A percentile compares a stretch with the other conserved stretches of the same genome.
Evolutionary conservation across 1,140 invertebrate species (phyloP).

Genomic region (Drosophila lowei): DNA sequence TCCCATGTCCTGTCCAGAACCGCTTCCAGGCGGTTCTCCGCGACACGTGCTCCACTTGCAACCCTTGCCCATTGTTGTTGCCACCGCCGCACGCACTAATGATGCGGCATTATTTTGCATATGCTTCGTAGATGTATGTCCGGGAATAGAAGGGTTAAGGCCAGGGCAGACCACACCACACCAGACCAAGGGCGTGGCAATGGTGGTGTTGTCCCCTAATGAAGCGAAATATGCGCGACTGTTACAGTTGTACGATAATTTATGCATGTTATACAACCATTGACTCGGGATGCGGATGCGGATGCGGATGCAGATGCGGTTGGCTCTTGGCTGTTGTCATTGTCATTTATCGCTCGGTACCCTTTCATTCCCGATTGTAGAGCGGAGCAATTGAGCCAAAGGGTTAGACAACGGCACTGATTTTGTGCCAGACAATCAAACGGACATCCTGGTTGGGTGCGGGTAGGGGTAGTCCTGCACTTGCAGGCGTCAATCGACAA

Average conservation of each 20-base stretch:
- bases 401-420: slow-evolving; percentile 40
- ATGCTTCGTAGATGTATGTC: slow-evolving; percentile 25
- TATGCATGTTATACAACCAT: slow-evolving; percentile 70
- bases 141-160: slow-evolving; percentile 56
- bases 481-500: slow-evolving; percentile 40
- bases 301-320: slow-evolving; percentile 11
- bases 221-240: slow-evolving; percentile 70
- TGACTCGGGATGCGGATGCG: slow-evolving; percentile 62
- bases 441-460: background rate
- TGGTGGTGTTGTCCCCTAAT: slow-evolving; percentile 45
- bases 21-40: slow-evolving; percentile 7
- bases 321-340: slow-evolving; percentile 3
- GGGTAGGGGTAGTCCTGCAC: slow-evolving; percentile 11
- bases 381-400: slow-evolving; percentile 43
- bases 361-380: slow-evolving; percentile 43
- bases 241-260: slow-evolving; percentile 66
- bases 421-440: background rate
- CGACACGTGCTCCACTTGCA: slow-evolving; percentile 67
- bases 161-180: background rate
- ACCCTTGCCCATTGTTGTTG: slow-evolving; percentile 54
- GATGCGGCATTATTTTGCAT: slow-evolving; percentile 78
- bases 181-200: background rate
- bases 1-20: slow-evolving; percentile 5
- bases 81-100: slow-evolving; percentile 57
- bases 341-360: slow-evolving; percentile 19